Base-by-base conservation (phyloP, 2,888 invertebrate species). In the Cephus rjabovi region DNA sequence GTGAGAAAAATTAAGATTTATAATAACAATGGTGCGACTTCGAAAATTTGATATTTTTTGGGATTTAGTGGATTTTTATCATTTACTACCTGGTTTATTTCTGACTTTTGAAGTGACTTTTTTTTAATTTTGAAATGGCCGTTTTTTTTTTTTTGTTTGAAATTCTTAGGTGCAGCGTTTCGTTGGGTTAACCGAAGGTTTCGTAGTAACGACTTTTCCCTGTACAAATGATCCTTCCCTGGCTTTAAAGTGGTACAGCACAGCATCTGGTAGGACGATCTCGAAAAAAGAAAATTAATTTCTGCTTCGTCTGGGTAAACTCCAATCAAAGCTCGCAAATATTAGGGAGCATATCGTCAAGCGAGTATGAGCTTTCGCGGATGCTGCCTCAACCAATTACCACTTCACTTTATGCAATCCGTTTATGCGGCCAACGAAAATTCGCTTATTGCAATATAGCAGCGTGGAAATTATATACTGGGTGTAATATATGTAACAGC, bases 281-380 rank as follows among this genome's bases (percentile, higher is more conserved):
- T 76, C 79, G 79, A 84, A 85, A 85, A 84, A 85, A 84, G 83
- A 81, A 83, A 86, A 86, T 86, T 86, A 86, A 86, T 86, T 85
- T 83, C 77, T 81, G 79, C 80, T 75, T 79, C 81, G 84, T 83
- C 84, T 85, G 85, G 80, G 83, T 81, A 87, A 86, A 87, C 83
- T 87, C 84, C 86, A 87, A 87, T 87, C 87, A 87, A 84, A 86
- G 82, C 80, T 86, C 83, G 82, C 87, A 87, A 87, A 87, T 87
- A 87, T 86, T 86, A 86, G 86, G 85, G 86, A 85, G 83, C 86
- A 80, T 85, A 86, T 85, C 75, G 76, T 68, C 34, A 31, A 56
- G 75, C 37, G 73, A 74, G 34, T 4, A 12, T 34, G 74, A n/a
- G 23, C 35, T 15, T 30, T 35, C 35, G 12, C 37, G 15, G 37